These are phyloP conservation scores for Trichonephila inaurata DNA, from an alignment of 1,140 invertebrate genomes.

Conservation along the genomic window DNA sequence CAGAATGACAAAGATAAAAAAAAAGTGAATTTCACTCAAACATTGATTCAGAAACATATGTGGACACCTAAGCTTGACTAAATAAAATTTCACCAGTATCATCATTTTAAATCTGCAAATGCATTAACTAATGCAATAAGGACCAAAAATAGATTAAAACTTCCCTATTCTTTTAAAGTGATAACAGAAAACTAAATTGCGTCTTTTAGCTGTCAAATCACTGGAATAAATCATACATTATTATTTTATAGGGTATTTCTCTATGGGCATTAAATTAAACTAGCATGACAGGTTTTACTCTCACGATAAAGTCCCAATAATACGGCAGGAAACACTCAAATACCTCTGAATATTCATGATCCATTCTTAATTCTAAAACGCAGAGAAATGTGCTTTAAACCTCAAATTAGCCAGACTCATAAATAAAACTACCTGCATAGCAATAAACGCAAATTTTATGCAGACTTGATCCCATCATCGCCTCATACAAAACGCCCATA, in stretches of 20 bases:
- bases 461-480: constrained; percentile 27
- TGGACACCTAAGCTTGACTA: too few relatives aligned
- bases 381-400: neutral
- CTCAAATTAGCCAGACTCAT: constrained; percentile 15
- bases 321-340: constrained; percentile 24
- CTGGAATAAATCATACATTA: neutral
- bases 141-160: too few relatives aligned
- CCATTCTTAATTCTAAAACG: constrained; percentile 11
- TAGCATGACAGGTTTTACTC: neutral
- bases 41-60: too few relatives aligned
- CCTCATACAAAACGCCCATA: constrained; percentile 28
- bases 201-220: too few relatives aligned
- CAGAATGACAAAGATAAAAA: too few relatives aligned
- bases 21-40: too few relatives aligned
- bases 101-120: too few relatives aligned
- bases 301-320: neutral
- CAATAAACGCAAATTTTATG: constrained; percentile 41
- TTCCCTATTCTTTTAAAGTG: too few relatives aligned
- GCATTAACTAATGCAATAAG: too few relatives aligned
- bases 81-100: too few relatives aligned
- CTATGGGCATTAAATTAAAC: neutral
- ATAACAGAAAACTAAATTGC: too few relatives aligned
- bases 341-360: constrained; percentile 13
- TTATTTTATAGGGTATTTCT: neutral
- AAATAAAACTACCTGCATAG: constrained; percentile 28